Evolutionary conservation across 2,888 invertebrate species (phyloP), one percentile per base, ranked within the genome.

Genomic region (Dysmachus trigonus): DNA sequence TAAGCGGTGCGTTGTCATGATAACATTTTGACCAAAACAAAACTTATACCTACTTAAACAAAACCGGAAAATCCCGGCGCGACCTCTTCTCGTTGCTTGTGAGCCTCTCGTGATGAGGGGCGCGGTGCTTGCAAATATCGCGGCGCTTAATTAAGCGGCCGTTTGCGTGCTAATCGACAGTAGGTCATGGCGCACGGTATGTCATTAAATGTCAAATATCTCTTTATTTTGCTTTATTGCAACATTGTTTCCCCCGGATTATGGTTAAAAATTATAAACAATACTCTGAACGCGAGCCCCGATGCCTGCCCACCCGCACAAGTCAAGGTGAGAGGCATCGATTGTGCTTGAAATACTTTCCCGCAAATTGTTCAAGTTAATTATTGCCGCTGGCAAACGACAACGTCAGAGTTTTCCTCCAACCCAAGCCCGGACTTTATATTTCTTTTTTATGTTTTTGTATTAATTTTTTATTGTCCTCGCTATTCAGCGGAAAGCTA

Each of bases 151-250:
- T 86, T 86, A 83, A 87, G 81, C 72, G 51, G 72, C 76, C 71
- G 72, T 86, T 87, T 83, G 87, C 87, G 85, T 87, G 87, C 53
- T 85, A 79, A 79, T 62, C 87, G 82, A 86, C 84, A 87, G 87
- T 87, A 86, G 87, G 87, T 87, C 87, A 87, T 85, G 87, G 87
- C 72, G 79, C 79, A 86, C 35, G 71, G 79, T 81, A 81, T 72
- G 41, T 86, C 83, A 85, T 72, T 86, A 87, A 86, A 87, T 87
- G 87, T 86, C 87, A 87, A 79, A 87, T 82, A 87, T 74, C 33
- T 73, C 47, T 73, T 73, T 74, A 51, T 85, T 74, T 74, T 18
- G 73, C 47, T 38, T 73, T 51, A 47, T 85, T 85, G 74, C 73
- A 82, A 82, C 82, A 73, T 47, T 85, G 31, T 85, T 72, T n/a